Evolutionary conservation across 2,113 vertebrate genomes (phyloP), one percentile per base, ranked within the genome.

Genomic region (Corvus cornix): DNA sequence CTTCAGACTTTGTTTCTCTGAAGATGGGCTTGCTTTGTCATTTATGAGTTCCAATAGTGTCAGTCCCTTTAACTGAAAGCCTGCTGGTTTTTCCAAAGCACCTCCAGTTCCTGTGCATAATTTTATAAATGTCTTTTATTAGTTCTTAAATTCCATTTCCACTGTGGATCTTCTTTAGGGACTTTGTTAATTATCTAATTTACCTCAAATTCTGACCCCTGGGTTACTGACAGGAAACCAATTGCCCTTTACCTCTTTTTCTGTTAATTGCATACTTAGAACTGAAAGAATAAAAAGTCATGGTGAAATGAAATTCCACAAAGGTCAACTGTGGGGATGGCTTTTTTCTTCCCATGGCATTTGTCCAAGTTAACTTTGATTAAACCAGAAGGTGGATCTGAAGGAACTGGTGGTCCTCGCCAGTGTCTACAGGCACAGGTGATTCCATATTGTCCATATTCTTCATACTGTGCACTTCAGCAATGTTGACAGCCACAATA

Each of bases 241-340:
- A 93, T 74, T 96, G 84, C 58, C 78, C 93, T 96, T 95, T 95
- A n/a, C 85, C 48, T 93, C 58, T 92, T 90, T 60, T 81, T 53
- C 58, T 92, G 64, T 83, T 93, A 97, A 95, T 87, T 97, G 58
- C 80, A 52, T 62, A 76, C 88, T 91, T 93, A 86, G 46, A 95
- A 87, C 33, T 48, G 46, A 82, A 93, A 56, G 72, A 89, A 91
- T 46, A 63, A 92, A 92, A 95, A 96, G 77, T 28, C 79, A 87
- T n/a, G 3, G 17, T 41, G 51, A 91, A 95, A 95, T 90, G 78
- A 94, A 95, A 94, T 96, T 92, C 92, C 83, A 94, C 19, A 59
- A 92, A 97, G 91, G 95, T 97, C 88, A 96, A 28, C 46, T 44
- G 46, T 89, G 90, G 94, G 88, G 87, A 76, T 92, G 62, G 41